These are phyloP conservation scores for Harmothoe impar DNA, from an alignment of 2,888 invertebrate species.

Conservation along the genomic window DNA sequence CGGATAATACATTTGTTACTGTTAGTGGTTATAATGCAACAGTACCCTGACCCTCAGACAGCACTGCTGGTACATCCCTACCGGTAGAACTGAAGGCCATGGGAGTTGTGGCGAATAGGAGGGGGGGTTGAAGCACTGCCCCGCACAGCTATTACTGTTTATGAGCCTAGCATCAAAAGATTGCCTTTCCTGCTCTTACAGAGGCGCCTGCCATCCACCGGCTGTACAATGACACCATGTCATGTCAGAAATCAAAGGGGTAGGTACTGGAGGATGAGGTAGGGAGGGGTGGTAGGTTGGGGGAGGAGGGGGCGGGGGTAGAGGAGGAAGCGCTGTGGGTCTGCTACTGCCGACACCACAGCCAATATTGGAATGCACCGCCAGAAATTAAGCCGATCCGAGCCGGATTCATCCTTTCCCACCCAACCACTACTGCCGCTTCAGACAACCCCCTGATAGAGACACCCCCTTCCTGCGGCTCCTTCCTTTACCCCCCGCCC, in stretches of 20 bases:
- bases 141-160: conserved; percentile 1
- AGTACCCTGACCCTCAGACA: too few relatives aligned
- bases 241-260: conserved; percentile 17
- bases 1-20: too few relatives aligned
- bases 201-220: neutral
- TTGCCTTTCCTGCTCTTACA: neutral
- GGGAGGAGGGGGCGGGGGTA: too few relatives aligned
- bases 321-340: too few relatives aligned
- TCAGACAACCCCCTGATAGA: neutral
- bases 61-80: too few relatives aligned
- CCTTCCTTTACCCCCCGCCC: too few relatives aligned
- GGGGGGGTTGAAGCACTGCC: neutral
- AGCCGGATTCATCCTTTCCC: neutral
- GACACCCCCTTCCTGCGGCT: too few relatives aligned
- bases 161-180: conserved; percentile 11
- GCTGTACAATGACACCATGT: neutral
- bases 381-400: conserved; percentile 6
- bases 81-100: too few relatives aligned
- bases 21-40: too few relatives aligned
- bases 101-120: neutral
- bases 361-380: conserved; percentile 4
- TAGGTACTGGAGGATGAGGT: neutral
- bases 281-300: too few relatives aligned
- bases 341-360: neutral
- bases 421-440: neutral